Percentiles rank a stretch among this genome's conserved stretches.
Conservation (phyloP, 2,113 vertebrate genomes). For the Ancistrus triradiatus region DNA sequence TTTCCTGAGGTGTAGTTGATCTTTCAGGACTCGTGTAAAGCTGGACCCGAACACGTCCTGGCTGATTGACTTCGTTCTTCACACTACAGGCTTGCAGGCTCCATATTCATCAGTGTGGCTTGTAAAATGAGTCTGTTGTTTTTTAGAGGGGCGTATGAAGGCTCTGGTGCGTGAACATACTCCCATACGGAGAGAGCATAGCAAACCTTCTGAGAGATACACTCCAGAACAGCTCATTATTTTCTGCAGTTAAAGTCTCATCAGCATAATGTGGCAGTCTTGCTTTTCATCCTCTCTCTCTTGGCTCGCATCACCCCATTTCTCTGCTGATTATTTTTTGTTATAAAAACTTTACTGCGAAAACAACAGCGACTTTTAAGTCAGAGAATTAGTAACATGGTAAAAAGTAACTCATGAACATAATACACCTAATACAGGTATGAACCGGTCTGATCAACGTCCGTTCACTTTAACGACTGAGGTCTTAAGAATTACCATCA, state of each 20-base stretch:
- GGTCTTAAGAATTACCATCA: no score
- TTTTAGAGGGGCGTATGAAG: constrained; percentile 3
- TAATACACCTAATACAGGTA: no score
- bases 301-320: neutral
- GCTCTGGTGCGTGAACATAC: constrained; percentile 3
- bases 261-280: neutral
- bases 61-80: neutral
- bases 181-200: neutral
- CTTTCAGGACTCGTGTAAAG: no score
- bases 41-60: no score
- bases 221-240: constrained; percentile 29
- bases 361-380: no score
- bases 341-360: no score
- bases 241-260: constrained; percentile 17
- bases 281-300: neutral
- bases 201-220: neutral
- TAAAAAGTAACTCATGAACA: no score
- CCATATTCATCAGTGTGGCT: neutral
- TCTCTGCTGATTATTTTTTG: no score
- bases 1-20: no score
- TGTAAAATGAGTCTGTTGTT: neutral
- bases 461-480: no score
- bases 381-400: no score
- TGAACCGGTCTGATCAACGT: no score
- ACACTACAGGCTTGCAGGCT: neutral